phyloP scores from a whole-genome alignment of 2,888 invertebrate species.

The Artemia sinica region DNA sequence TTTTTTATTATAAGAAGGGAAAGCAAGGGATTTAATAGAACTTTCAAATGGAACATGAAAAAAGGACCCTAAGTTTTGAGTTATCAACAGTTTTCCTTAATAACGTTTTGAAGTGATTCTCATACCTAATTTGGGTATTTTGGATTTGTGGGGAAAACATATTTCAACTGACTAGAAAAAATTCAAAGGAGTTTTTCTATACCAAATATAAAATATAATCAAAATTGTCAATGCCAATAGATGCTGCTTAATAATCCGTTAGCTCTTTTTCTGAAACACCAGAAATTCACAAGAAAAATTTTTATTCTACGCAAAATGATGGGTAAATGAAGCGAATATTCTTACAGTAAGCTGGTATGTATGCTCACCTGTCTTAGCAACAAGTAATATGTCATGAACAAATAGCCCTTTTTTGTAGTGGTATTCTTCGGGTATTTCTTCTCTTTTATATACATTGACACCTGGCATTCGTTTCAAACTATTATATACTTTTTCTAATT shows the following conservation, averaged over 20 bases:
- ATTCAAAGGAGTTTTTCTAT: no score
- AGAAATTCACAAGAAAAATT: background rate
- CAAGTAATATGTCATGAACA: constrained; percentile 33
- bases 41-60: no score
- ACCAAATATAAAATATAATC: no score
- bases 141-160: no score
- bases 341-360: background rate
- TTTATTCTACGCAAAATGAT: background rate
- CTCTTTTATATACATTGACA: constrained; percentile 30
- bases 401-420: constrained; percentile 34
- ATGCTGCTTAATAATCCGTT: background rate
- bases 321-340: background rate
- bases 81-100: no score
- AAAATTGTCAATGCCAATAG: background rate
- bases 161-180: no score
- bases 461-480: constrained; percentile 26
- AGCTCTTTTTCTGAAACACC: background rate
- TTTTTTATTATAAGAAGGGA: no score
- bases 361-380: constrained; percentile 33
- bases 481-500: constrained; percentile 26
- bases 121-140: no score
- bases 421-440: constrained; percentile 33
- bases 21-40: no score
- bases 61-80: no score
- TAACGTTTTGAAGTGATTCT: no score